Base-by-base conservation (phyloP, 2,113 vertebrate species). In the Bubo blakistoni region DNA sequence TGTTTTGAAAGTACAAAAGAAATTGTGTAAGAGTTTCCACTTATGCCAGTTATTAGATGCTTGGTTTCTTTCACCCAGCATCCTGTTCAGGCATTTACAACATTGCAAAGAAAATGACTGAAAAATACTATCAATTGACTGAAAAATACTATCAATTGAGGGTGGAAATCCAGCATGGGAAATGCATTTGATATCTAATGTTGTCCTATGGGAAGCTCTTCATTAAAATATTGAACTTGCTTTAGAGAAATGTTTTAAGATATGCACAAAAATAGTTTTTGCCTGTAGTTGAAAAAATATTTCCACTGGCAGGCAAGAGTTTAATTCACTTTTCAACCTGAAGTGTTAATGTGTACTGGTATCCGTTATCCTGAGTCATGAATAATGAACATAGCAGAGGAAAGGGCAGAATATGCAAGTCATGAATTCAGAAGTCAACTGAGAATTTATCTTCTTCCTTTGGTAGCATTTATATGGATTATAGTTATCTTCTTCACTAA, bases 381-480 rank as follows among this genome's bases (percentile, higher is more conserved):
- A 90, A 88, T 95, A 92, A 88, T 73, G 62, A 93, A 83, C n/a
- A 24, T 25, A 42, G 30, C 62, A 87, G 57, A 93, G 55, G 59
- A 96, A 88, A 96, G 90, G 88, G 59, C 80, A 92, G 51, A 96
- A 78, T 86, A 63, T 74, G 42, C 88, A 93, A 92, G 72, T 96
- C 85, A 81, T 83, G 44, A 88, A 78, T 84, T 94, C n/a, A 71
- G 46, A 81, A 92, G 38, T 70, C 58, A 82, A 22, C 42, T 63
- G 59, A 80, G 59, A 86, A 62, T 88, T 76, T 85, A 30, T 82
- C 47, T 66, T 0, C 70, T 92, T 95, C 67, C 38, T 93, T 74
- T 76, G 52, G 57, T 81, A 57, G 19, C 38, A 71, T 71, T 67
- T 92, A 26, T 77, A 67, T 3, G 7, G 55, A 42, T 85, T 92